phyloP scores from a whole-genome alignment of 1,140 invertebrate species.

The Drosophila fuyamai region DNA sequence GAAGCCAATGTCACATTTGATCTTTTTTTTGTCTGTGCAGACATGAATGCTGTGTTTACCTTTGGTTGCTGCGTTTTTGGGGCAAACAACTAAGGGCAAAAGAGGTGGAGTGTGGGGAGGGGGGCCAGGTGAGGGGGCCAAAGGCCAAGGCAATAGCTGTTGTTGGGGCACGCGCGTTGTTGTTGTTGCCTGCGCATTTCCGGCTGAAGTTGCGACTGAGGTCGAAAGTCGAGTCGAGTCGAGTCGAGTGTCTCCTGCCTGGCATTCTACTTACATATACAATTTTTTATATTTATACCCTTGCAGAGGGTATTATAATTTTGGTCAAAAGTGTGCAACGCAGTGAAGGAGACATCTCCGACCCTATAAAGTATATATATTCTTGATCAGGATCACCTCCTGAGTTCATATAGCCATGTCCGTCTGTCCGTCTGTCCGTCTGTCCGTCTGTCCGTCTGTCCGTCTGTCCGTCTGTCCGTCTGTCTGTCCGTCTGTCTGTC shows the following conservation, averaged over 20 bases:
- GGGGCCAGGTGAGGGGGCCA: not conserved
- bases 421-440: too few species aligned
- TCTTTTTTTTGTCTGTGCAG: not conserved
- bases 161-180: constrained; percentile 58
- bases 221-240: constrained; percentile 18
- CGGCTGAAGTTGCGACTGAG: constrained; percentile 47
- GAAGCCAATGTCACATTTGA: too few species aligned
- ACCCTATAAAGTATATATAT: too few species aligned
- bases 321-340: too few species aligned
- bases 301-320: too few species aligned
- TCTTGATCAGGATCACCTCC: too few species aligned
- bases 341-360: too few species aligned
- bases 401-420: too few species aligned
- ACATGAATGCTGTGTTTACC: constrained; percentile 40
- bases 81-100: constrained; percentile 24
- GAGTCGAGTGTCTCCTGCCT: constrained; percentile 11
- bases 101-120: not conserved
- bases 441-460: too few species aligned
- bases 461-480: too few species aligned
- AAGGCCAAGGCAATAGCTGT: constrained; percentile 50
- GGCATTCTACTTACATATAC: constrained; percentile 7
- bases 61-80: constrained; percentile 55
- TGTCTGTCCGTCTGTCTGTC: too few species aligned
- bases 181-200: constrained; percentile 57
- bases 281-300: not conserved